Conservation (phyloP, 1,140 invertebrate species). For the Euschistus heros region DNA sequence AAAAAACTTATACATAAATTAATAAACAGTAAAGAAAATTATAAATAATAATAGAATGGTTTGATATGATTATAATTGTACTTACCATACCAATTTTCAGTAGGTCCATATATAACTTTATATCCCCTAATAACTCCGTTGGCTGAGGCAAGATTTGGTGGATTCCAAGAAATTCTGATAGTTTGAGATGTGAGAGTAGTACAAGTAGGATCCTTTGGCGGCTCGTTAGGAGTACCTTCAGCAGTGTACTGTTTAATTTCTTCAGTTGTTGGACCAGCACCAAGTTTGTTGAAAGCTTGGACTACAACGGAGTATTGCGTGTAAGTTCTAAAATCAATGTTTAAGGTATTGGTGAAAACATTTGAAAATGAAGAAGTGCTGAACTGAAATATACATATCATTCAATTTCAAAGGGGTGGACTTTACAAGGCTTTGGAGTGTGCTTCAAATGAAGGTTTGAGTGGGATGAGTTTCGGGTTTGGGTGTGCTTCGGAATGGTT, state of each 20-base stretch:
- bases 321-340: conserved; percentile 52
- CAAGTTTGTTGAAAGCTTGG: conserved; percentile 90
- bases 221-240: conserved; percentile 85
- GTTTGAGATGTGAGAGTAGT: conserved; percentile 86
- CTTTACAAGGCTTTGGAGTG: no score
- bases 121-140: conserved; percentile 94
- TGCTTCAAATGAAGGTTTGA: no score
- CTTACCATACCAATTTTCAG: conserved; percentile 81
- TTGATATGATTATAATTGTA: no score
- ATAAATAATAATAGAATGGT: no score
- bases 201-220: conserved; percentile 82
- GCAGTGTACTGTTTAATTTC: conserved; percentile 84
- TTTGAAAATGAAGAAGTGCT: no score
- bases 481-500: no score
- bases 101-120: conserved; percentile 89
- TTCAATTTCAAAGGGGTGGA: no score
- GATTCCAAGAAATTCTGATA: conserved; percentile 86
- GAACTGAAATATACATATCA: no score
- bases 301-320: conserved; percentile 91
- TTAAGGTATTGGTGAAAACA: no score
- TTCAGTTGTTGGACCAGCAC: conserved; percentile 78
- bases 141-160: conserved; percentile 75
- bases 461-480: no score
- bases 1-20: conserved; percentile 10
- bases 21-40: no score